Conservation (phyloP, 2,113 vertebrate genomes). For the Thomomys bottae region DNA sequence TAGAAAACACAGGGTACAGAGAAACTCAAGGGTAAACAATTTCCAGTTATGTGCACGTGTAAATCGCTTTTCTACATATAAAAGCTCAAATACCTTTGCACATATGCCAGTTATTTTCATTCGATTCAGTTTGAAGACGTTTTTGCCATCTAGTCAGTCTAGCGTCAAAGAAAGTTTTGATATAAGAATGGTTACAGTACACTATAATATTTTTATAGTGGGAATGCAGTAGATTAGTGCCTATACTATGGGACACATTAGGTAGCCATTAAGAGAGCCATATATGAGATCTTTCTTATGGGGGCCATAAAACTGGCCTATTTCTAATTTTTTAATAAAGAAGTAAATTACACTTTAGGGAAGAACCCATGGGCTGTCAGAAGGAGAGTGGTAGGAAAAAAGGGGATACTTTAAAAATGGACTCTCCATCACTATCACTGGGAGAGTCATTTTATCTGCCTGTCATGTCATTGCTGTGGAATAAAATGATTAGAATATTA, state of each 20-base stretch:
- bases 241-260: background rate
- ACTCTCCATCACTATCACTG: background rate
- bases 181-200: background rate
- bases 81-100: background rate
- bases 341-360: background rate
- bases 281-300: background rate
- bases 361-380: background rate
- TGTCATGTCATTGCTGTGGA: background rate
- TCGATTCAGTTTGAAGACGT: background rate
- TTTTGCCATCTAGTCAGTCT: background rate
- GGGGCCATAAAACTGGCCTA: background rate
- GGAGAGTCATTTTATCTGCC: conserved; percentile 15
- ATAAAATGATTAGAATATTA: conserved; percentile 53
- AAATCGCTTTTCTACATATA: background rate
- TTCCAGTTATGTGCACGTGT: background rate
- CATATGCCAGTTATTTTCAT: conserved; percentile 13
- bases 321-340: background rate
- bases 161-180: conserved; percentile 2
- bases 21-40: background rate
- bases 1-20: conserved; percentile 6
- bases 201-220: background rate
- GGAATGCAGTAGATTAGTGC: background rate
- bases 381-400: background rate
- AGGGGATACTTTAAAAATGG: background rate
- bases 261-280: background rate